These are phyloP conservation scores for Parazoanthus swiftii DNA, from an alignment of 92 coral and sea anemone genomes.

Conservation along the genomic window DNA sequence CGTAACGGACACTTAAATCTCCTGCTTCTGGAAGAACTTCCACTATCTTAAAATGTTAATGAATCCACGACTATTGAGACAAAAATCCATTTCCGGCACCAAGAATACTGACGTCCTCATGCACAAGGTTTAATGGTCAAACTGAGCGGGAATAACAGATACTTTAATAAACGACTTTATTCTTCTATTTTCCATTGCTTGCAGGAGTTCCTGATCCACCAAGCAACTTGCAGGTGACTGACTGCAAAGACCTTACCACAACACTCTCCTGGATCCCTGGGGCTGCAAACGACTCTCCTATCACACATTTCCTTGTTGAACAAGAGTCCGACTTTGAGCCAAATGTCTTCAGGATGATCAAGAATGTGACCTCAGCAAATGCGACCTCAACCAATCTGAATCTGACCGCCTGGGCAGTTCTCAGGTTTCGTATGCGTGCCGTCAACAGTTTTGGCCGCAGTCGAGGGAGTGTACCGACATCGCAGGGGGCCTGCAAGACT, in stretches of 20 bases:
- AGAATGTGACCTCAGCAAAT: slow-evolving; percentile 52
- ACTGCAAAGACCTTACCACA: slow-evolving; percentile 60
- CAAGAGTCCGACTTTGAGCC: slow-evolving; percentile 59
- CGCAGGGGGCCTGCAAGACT: slow-evolving; percentile 58
- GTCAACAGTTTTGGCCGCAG: slow-evolving; percentile 78
- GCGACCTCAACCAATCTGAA: slow-evolving; percentile 25
- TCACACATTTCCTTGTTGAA: slow-evolving; percentile 74
- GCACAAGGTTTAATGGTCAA: too few species aligned
- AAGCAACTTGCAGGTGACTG: slow-evolving; percentile 37
- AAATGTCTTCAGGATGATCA: slow-evolving; percentile 43
- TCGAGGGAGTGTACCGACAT: slow-evolving; percentile 72
- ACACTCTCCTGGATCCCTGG: slow-evolving; percentile 67
- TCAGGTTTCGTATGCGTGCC: slow-evolving; percentile 83
- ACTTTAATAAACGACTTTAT: too few species aligned
- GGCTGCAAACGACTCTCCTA: slow-evolving; percentile 61
- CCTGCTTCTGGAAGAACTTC: too few species aligned
- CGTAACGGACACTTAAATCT: too few species aligned
- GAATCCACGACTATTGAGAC: too few species aligned
- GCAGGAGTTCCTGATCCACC: slow-evolving; percentile 71
- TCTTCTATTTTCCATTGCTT: neutral
- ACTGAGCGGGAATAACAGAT: too few species aligned
- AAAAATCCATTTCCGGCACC: too few species aligned
- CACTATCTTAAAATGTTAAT: too few species aligned
- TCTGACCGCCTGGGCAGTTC: slow-evolving; percentile 68
- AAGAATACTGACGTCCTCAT: too few species aligned